Evolutionary conservation across 2,888 invertebrate species (phyloP).

Genomic region (Cylloceria caligata): DNA sequence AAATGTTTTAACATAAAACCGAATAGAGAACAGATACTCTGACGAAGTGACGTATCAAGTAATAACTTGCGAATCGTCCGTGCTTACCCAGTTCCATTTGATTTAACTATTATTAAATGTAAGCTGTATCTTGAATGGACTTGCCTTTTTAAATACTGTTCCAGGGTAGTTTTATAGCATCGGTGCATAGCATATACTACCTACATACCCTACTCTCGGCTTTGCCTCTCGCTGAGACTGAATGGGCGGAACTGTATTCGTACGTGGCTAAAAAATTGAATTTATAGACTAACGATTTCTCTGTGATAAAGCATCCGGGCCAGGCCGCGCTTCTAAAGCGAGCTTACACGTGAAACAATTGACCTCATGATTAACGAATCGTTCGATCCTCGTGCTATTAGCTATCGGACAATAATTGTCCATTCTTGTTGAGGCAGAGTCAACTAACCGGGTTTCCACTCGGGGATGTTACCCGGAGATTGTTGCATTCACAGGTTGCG

Average conservation of each 20-base stretch:
- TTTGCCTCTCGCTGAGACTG: slow-evolving; percentile 67
- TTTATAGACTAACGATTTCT: slow-evolving; percentile 72
- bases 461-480: slow-evolving; percentile 64
- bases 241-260: slow-evolving; percentile 78
- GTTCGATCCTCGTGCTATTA: slow-evolving; percentile 29
- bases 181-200: background rate
- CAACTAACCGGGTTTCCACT: background rate
- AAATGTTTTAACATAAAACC: too few relatives aligned
- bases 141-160: slow-evolving; percentile 66
- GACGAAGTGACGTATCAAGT: too few relatives aligned
- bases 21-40: too few relatives aligned
- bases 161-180: background rate
- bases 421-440: slow-evolving; percentile 52
- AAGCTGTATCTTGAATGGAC: slow-evolving; percentile 78
- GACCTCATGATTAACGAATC: slow-evolving; percentile 69
- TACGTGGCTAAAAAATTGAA: slow-evolving; percentile 73
- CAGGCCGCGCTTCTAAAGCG: slow-evolving; percentile 39
- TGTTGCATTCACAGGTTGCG: slow-evolving; percentile 65
- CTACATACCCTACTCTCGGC: slow-evolving; percentile 54
- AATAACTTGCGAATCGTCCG: too few relatives aligned
- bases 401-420: slow-evolving; percentile 67
- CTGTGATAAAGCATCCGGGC: slow-evolving; percentile 73
- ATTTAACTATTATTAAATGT: slow-evolving; percentile 74
- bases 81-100: background rate
- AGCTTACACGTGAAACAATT: slow-evolving; percentile 68